Base-by-base conservation (phyloP, 1,140 invertebrate genomes). In the Gonioctena quinquepunctata region DNA sequence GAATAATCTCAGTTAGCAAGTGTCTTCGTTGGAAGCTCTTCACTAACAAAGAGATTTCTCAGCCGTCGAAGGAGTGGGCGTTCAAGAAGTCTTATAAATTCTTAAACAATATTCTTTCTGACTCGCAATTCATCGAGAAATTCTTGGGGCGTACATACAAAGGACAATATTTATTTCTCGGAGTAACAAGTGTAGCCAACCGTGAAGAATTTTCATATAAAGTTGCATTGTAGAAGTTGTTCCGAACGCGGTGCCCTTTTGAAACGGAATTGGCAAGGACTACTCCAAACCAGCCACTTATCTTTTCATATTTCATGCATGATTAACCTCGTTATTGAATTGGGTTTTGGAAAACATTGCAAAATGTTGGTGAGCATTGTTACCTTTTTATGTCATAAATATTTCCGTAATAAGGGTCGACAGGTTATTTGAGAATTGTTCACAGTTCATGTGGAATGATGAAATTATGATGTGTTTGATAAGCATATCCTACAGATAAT, bases 111-210 rank as follows among this genome's bases (percentile, higher is more conserved):
- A 69, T 62, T 25, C 49, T 64, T 74, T 68, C 68, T n/a, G 69
- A 66, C 66, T 66, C 57, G 62, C 70, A 72, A 75, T 60, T 75
- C 70, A 74, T 66, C 26, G 64, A 42, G 56, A 65, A 72, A 72
- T 71, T 73, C 70, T 66, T 21, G 59, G 66, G 54, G 66, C 67
- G 68, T 56, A 76, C 74, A 74, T 72, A 77, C 74, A 74, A 76
- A 77, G 72, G 74, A 79, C 77, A 79, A 77, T 79, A 79, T 79
- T 79, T 79, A 79, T 76, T 72, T 75, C 72, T 69, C 65, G 60
- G 60, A 72, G 74, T 77, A 77, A 77, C 73, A 74, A 74, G 77
- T 77, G 73, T 74, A 77, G 71, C 70, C 70, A 77, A 75, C 69
- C 73, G 68, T 77, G 76, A 66, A 79, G 69, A 76, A 79, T 42